Evolutionary conservation across 1,140 invertebrate genomes (phyloP).

Genomic region (Myzus persicae): DNA sequence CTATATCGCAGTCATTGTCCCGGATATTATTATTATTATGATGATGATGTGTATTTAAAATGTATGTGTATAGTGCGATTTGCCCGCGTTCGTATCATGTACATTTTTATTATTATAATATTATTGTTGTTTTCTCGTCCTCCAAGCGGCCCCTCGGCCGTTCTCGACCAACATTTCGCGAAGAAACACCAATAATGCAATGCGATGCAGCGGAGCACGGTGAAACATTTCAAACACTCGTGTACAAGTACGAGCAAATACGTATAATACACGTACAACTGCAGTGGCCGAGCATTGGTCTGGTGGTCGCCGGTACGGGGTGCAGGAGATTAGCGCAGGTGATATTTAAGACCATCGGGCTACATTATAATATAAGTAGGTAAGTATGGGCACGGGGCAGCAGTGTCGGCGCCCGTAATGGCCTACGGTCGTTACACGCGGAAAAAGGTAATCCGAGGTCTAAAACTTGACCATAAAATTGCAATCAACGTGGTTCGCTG

Average conservation of each 20-base stretch:
- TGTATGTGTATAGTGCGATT: too few species aligned
- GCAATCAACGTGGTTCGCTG: slow-evolving; percentile 36
- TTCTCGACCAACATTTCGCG: too few species aligned
- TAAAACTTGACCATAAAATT: slow-evolving; percentile 47
- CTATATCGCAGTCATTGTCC: not conserved
- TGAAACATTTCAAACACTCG: not conserved
- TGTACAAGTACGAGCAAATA: not conserved
- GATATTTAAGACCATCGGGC: slow-evolving; percentile 22
- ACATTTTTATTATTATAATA: too few species aligned
- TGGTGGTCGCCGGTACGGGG: not conserved
- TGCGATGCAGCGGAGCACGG: too few species aligned
- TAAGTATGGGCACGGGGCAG: too few species aligned
- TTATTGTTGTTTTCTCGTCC: too few species aligned
- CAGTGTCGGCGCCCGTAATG: not conserved
- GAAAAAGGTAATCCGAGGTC: slow-evolving; percentile 36
- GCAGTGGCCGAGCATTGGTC: not conserved
- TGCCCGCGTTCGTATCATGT: too few species aligned
- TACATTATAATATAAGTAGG: not conserved
- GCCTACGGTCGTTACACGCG: slow-evolving; percentile 20
- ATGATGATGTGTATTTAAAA: too few species aligned
- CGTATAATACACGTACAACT: too few species aligned
- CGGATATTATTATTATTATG: not conserved
- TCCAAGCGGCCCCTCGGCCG: too few species aligned
- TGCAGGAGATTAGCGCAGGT: not conserved
- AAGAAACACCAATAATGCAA: too few species aligned